Evolutionary conservation across 2,888 invertebrate genomes (phyloP), one percentile per base, ranked within the genome.

Genomic region (Lobophora halterata): DNA sequence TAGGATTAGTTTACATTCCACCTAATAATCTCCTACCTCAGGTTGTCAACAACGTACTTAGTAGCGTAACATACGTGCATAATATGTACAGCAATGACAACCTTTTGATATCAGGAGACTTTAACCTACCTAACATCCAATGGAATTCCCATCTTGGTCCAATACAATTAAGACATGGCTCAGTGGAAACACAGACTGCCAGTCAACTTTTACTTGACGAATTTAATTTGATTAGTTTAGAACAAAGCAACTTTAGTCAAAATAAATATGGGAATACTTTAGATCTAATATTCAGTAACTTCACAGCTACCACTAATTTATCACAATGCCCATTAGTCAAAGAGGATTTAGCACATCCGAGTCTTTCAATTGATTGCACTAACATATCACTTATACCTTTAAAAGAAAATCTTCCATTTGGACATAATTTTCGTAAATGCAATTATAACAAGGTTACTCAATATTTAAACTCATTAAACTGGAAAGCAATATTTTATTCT

Each of bases 241-340:
- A 28, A 11, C 27, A 28, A 18, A 28, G 27, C n/a, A 28, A 28
- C 11, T 28, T 8, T 18, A 28, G 9, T 10, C 9, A n/a, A 18
- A 28, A 28, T 4, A 3, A 5, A 6, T 28, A 3, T n/a, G 16
- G 9, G 1, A 28, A 28, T 7, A 18, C 18, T 14, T 6, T 28
- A 6, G 27, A 28, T 9, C n/a, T 28, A n/a, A 6, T 28, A 5
- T 28, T 18, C 11, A 18, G 17, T 10, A 28, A 28, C n/a, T 28
- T 28, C 4, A 11, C 27, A 11, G 27, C 18, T 1, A 11, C 18
- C 3, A 28, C 27, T 3, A 7, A 10, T 5, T 1, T 4, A 3
- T n/a, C 27, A 18, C 17, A 17, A 11, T 18, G 6, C 1, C 6
- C 17, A 6, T n/a, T 28, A n/a, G 27, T 28, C 2, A 8, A 10